These are phyloP conservation scores for Silurus meridionalis DNA, from an alignment of 2,113 vertebrate species.

Conservation along the genomic window DNA sequence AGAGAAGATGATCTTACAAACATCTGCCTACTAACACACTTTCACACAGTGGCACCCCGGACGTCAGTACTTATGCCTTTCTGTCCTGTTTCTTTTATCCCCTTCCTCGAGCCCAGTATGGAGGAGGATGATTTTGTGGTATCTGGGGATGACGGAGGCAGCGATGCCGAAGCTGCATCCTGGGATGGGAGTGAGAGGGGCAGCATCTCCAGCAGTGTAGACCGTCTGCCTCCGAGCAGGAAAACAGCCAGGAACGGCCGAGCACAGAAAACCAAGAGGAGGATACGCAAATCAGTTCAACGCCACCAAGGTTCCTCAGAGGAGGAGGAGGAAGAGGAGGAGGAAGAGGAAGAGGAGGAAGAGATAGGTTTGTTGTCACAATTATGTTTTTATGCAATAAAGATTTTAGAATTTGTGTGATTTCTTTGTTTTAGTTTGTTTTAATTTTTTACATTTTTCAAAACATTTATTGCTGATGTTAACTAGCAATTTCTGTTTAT, in stretches of 20 bases:
- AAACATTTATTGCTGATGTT: neutral
- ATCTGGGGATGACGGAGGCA: conserved; percentile 85
- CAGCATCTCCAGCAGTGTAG: conserved; percentile 74
- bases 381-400: neutral
- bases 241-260: conserved; percentile 47
- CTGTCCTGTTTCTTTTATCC: neutral
- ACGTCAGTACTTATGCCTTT: neutral
- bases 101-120: conserved; percentile 68
- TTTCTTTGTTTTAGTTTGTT: neutral
- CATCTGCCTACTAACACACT: neutral
- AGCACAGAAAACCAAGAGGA: conserved; percentile 75
- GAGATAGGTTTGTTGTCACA: conserved; percentile 65
- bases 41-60: no score
- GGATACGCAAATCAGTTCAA: conserved; percentile 73
- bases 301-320: conserved; percentile 76
- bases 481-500: neutral
- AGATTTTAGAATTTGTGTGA: neutral
- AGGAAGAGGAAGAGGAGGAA: conserved; percentile 72
- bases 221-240: conserved; percentile 61
- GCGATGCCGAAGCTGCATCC: conserved; percentile 77
- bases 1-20: neutral
- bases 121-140: conserved; percentile 87
- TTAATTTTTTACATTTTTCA: neutral
- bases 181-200: conserved; percentile 81
- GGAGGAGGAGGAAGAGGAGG: conserved; percentile 66